Percentiles rank a stretch among this genome's conserved stretches.
Evolutionary conservation across 2,888 invertebrate species (phyloP).

Genomic region (Alsophila aescularia): DNA sequence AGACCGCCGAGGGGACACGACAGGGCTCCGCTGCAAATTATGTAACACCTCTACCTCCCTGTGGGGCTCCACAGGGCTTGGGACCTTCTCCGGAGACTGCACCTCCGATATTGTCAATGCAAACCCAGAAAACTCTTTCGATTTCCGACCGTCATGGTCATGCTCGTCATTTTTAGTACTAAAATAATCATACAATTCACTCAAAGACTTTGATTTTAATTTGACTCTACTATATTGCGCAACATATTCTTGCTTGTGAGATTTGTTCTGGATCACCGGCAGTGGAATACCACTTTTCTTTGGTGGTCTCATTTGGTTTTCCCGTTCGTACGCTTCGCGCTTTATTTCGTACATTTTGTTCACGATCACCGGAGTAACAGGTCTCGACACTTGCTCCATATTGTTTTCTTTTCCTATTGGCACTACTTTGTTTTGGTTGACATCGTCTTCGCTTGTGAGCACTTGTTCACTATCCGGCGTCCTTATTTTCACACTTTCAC

Average conservation of each 20-base stretch:
- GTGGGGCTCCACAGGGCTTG: conserved; percentile 83
- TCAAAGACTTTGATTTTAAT: conserved; percentile 77
- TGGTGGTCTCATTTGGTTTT: conserved; percentile 44
- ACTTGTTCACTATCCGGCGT: conserved; percentile 93
- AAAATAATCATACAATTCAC: conserved; percentile 79
- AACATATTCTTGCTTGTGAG: conserved; percentile 46
- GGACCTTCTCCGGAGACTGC: conserved; percentile 67
- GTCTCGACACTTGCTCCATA: conserved; percentile 50
- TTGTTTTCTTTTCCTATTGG: conserved; percentile 48
- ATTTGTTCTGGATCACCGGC: conserved; percentile 67
- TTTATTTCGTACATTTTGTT: conserved; percentile 68
- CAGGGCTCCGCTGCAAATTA: conserved; percentile 87
- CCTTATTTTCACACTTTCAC: conserved; percentile 93
- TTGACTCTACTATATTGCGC: conserved; percentile 64
- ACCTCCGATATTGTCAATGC: conserved; percentile 68
- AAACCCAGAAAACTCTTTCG: conserved; percentile 62
- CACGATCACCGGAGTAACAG: conserved; percentile 55
- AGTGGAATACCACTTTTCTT: conserved; percentile 76
- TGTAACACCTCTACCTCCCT: conserved; percentile 88
- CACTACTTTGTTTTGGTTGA: conserved; percentile 48
- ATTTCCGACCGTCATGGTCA: conserved; percentile 48
- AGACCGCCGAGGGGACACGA: conserved; percentile 80
- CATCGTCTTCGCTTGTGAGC: conserved; percentile 83
- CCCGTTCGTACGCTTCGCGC: conserved; percentile 59
- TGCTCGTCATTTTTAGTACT: conserved; percentile 65